phyloP scores from a whole-genome alignment of 2,888 invertebrate species.

The Micropterix aruncella region DNA sequence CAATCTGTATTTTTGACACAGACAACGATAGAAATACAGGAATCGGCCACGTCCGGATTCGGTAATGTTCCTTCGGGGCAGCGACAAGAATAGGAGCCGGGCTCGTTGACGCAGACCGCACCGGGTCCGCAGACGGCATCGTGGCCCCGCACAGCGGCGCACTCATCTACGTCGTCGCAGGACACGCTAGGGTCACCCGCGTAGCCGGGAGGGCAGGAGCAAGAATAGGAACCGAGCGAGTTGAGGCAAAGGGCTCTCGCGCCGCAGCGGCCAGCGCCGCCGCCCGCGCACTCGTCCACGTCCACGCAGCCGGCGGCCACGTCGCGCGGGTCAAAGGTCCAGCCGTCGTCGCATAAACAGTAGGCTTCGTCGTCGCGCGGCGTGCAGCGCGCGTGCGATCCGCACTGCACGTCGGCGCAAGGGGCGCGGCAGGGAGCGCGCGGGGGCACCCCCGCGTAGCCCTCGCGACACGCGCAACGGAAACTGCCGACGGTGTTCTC shows the following conservation, averaged over 20 bases:
- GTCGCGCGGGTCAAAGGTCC: conserved; percentile 83
- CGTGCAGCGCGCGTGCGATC: conserved; percentile 79
- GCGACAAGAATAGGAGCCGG: conserved; percentile 64
- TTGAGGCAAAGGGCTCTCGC: conserved; percentile 70
- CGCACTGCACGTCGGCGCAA: conserved; percentile 83
- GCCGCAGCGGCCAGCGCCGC: conserved; percentile 75
- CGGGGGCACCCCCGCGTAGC: conserved; percentile 74
- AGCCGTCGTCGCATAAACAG: conserved; percentile 86
- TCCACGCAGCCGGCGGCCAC: conserved; percentile 85
- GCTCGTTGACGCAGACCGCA: conserved; percentile 64
- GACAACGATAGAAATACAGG: conserved; percentile 70
- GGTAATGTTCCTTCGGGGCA: conserved; percentile 73
- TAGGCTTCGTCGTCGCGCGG: conserved; percentile 80
- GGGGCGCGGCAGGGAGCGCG: conserved; percentile 73
- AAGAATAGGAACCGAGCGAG: conserved; percentile 59
- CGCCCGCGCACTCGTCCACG: conserved; percentile 77
- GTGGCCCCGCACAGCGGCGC: conserved; percentile 33
- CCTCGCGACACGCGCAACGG: conserved; percentile 68
- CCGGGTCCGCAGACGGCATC: conserved; percentile 64
- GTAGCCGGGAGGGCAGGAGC: conserved; percentile 73
- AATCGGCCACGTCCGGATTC: conserved; percentile 70
- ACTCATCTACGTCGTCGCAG: conserved; percentile 78
- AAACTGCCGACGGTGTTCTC: conserved; percentile 68
- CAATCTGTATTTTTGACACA: conserved; percentile 66
- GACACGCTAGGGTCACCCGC: conserved; percentile 72